Percentiles rank a stretch among this genome's conserved stretches.
These are phyloP conservation scores for Scleropages formosus DNA, from an alignment of 2,797 vertebrate genomes.

Conservation along the genomic window DNA sequence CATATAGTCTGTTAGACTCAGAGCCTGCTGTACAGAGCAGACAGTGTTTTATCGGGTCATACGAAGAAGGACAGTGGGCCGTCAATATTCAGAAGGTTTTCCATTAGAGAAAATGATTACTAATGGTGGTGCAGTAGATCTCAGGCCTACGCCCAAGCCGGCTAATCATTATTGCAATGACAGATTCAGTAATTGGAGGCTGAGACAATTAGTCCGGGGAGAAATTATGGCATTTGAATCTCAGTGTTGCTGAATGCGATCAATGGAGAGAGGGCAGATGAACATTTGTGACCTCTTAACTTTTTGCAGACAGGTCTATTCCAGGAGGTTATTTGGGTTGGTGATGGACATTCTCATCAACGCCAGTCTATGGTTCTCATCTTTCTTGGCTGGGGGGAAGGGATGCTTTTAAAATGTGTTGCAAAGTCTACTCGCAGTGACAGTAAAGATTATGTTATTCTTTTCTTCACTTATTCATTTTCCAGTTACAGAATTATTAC, in stretches of 20 bases:
- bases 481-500: too few species aligned
- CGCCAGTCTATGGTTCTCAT: neutral
- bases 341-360: neutral
- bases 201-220: neutral
- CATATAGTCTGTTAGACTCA: constrained; percentile 10
- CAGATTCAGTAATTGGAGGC: constrained; percentile 12
- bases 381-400: neutral
- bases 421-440: too few species aligned
- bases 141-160: neutral
- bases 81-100: constrained; percentile 20
- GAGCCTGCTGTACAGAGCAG: constrained; percentile 36
- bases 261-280: neutral
- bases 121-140: neutral
- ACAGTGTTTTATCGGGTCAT: constrained; percentile 16
- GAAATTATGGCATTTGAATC: neutral
- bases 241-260: neutral
- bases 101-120: constrained; percentile 22
- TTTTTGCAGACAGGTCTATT: neutral
- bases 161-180: neutral
- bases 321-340: neutral
- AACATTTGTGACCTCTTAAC: constrained; percentile 1
- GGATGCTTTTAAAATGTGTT: too few species aligned
- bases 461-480: too few species aligned
- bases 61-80: neutral
- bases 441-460: too few species aligned